Conservation (phyloP, 1,140 invertebrate genomes). For the Armadillidium nasatum region DNA sequence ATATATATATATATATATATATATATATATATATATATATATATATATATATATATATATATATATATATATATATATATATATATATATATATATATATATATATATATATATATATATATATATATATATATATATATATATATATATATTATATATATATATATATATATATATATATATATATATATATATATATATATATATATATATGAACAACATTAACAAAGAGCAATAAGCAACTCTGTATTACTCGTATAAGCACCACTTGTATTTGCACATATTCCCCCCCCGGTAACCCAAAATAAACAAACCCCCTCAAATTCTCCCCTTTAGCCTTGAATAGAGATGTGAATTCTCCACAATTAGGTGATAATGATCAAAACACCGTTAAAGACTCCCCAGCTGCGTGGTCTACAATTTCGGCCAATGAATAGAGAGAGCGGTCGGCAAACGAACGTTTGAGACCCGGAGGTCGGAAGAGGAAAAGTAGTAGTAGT, state of each 20-base stretch:
- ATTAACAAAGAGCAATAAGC: too few relatives aligned
- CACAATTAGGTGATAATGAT: slow-evolving; percentile 11
- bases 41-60: neutral
- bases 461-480: too few relatives aligned
- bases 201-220: neutral
- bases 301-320: neutral
- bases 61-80: too few relatives aligned
- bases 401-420: slow-evolving; percentile 17
- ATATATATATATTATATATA: slow-evolving; percentile 7
- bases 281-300: too few relatives aligned
- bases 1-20: neutral
- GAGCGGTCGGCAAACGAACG: neutral
- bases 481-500: too few relatives aligned
- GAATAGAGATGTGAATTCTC: neutral
- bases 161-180: slow-evolving; percentile 23
- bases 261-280: too few relatives aligned
- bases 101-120: too few relatives aligned
- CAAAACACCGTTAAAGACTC: neutral
- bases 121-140: too few relatives aligned
- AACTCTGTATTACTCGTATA: too few relatives aligned
- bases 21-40: slow-evolving; percentile 24
- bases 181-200: slow-evolving; percentile 19
- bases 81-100: too few relatives aligned
- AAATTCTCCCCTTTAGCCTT: neutral
- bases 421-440: slow-evolving; percentile 3